Evolutionary conservation across 2,797 vertebrate genomes (phyloP).

Genomic region (Calcarius lapponicus): DNA sequence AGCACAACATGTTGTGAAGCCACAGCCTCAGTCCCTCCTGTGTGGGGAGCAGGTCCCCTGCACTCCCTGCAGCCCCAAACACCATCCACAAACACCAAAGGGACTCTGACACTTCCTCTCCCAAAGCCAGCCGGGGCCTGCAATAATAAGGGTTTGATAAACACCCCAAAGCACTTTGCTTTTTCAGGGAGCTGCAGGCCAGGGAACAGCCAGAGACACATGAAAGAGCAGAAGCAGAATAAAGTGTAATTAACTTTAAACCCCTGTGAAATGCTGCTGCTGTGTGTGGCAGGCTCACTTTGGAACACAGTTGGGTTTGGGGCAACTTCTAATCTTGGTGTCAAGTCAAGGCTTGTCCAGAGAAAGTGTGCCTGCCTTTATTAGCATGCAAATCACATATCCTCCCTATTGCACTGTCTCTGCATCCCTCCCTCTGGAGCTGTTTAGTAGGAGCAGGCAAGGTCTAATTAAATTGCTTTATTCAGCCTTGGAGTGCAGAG

Average conservation of each 20-base stretch:
- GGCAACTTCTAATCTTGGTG: not conserved
- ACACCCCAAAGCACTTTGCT: conserved; percentile 7
- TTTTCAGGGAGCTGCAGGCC: conserved; percentile 23
- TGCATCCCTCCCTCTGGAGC: conserved; percentile 37
- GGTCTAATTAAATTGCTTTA: conserved; percentile 64
- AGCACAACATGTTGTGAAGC: conserved; percentile 17
- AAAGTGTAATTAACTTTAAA: not conserved
- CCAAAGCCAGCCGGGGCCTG: not conserved
- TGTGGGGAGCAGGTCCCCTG: not conserved
- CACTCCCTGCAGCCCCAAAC: not conserved
- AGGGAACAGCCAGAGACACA: not conserved
- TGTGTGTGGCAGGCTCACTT: not conserved
- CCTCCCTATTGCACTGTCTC: conserved; percentile 18
- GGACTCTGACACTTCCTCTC: not conserved
- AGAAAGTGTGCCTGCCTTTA: not conserved
- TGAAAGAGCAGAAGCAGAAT: not conserved
- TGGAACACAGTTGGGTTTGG: not conserved
- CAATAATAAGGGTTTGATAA: conserved; percentile 47
- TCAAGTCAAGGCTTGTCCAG: conserved; percentile 53
- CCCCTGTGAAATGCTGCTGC: not conserved
- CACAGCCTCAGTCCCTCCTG: not conserved
- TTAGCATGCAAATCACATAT: conserved; percentile 54
- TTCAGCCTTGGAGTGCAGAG: conserved; percentile 4
- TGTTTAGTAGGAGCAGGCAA: not conserved
- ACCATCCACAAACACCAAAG: not conserved